Evolutionary conservation across 2,113 vertebrate species (phyloP).

Genomic region (Peromyscus polionotus): DNA sequence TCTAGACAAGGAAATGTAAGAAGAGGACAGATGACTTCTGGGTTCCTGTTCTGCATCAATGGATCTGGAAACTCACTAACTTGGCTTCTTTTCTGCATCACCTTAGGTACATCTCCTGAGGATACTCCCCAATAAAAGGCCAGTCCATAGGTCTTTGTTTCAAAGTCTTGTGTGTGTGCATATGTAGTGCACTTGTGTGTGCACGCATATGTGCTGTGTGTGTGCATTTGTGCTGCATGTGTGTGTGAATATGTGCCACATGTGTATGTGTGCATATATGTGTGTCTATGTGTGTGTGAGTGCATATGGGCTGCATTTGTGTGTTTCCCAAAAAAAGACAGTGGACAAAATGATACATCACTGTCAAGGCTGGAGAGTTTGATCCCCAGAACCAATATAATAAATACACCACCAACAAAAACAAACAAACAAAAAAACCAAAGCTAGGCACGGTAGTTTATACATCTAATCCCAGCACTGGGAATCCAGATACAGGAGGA

Average conservation of each 20-base stretch:
- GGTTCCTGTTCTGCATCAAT: not conserved
- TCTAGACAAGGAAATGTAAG: not conserved
- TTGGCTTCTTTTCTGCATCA: not conserved
- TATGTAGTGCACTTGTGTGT: not conserved
- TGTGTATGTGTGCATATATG: not conserved
- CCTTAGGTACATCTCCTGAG: not conserved
- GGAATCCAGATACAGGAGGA: not conserved
- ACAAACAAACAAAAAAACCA: not conserved
- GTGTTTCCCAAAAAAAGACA: not conserved
- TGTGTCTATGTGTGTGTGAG: too few relatives aligned
- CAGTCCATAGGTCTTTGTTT: not conserved
- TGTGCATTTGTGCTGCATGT: not conserved
- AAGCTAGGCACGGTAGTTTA: not conserved
- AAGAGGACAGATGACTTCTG: not conserved
- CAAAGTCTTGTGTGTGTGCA: not conserved
- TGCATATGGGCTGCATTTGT: not conserved
- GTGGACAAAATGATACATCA: not conserved
- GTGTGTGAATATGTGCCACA: not conserved
- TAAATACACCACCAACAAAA: not conserved
- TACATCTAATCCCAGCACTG: not conserved
- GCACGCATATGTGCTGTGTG: not conserved
- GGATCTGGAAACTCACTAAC: accelerated
- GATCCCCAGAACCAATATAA: not conserved
- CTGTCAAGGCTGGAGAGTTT: not conserved
- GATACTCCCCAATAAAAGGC: not conserved